Evolutionary conservation across 2,888 invertebrate species (phyloP).

Genomic region (Conops quadrifasciatus): DNA sequence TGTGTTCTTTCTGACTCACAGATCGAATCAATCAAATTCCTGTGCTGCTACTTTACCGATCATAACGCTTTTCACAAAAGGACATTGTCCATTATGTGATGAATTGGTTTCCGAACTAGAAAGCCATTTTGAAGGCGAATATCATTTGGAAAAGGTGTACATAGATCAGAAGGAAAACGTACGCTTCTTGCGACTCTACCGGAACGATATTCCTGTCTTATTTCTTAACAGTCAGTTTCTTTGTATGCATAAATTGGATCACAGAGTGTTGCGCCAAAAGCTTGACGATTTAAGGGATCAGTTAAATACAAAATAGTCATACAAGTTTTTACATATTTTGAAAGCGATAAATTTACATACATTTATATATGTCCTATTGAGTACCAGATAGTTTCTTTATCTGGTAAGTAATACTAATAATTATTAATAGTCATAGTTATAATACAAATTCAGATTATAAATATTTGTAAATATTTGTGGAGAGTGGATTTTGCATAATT

Average conservation of each 20-base stretch:
- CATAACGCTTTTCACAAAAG: constrained; percentile 83
- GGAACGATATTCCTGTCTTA: constrained; percentile 87
- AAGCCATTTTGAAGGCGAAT: constrained; percentile 69
- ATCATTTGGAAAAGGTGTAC: constrained; percentile 77
- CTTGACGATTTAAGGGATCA: constrained; percentile 38
- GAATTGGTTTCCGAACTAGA: constrained; percentile 75
- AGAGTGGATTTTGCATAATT: too few species aligned
- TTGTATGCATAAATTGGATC: constrained; percentile 78
- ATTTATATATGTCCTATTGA: too few species aligned
- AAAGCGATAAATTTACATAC: too few species aligned
- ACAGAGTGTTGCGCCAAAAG: constrained; percentile 66
- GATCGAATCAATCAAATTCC: not conserved
- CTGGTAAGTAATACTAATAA: too few species aligned
- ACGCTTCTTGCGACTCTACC: constrained; percentile 77
- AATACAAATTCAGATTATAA: too few species aligned
- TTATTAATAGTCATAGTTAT: too few species aligned
- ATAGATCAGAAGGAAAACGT: constrained; percentile 79
- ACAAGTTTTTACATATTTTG: not conserved
- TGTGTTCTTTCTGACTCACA: constrained; percentile 5
- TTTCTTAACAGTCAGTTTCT: constrained; percentile 84
- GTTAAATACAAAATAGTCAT: not conserved
- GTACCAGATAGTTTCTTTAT: too few species aligned
- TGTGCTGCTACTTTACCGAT: constrained; percentile 65
- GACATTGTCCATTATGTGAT: constrained; percentile 84
- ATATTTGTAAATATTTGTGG: too few species aligned